Evolutionary conservation across 2,888 invertebrate genomes (phyloP), one percentile per base, ranked within the genome.

Genomic region (Encarsia formosa): DNA sequence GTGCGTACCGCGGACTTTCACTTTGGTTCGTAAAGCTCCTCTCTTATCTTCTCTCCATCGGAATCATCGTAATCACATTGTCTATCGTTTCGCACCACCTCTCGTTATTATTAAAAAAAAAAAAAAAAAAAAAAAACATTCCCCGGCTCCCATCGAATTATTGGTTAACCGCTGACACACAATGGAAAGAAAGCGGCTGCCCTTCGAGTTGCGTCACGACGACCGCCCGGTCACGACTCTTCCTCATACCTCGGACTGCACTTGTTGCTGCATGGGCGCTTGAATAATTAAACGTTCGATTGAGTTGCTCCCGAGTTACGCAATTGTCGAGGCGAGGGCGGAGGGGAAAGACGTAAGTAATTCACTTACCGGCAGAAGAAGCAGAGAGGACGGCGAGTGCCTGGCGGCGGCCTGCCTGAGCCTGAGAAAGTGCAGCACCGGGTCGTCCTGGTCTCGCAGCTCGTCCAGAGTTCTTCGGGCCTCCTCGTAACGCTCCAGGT

Each of bases 301-400:
- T 5, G 9, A 15, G 9, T 11, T n/a, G n/a, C 9, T n/a, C 32
- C n/a, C 32, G 32, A n/a, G 32, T n/a, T n/a, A 15, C 32, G 26
- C 26, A 26, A 26, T 11, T 8, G 6, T 26, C 11, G 26, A 6
- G 26, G 6, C 26, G 26, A 6, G 26, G 11, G 26, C 6, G 26
- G 26, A 26, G n/a, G n/a, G n/a, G n/a, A n/a, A n/a, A n/a, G n/a
- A n/a, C n/a, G n/a, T n/a, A n/a, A n/a, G n/a, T n/a, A 18, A n/a
- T 19, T 56, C 53, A 82, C 85, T 83, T 70, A 85, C 85, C 82
- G 85, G 85, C 71, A 85, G 72, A 69, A 83, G 81, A 59, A 85
- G 79, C 61, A 85, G 79, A 58, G 82, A 80, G 41, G 79, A 78
- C 46, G 85, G 79, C 51, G 81, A 80, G 70, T 83, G 77, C 66